Evolutionary conservation across 2,888 invertebrate genomes (phyloP), one percentile per base, ranked within the genome.

Genomic region (Minunthozetes semirufus): DNA sequence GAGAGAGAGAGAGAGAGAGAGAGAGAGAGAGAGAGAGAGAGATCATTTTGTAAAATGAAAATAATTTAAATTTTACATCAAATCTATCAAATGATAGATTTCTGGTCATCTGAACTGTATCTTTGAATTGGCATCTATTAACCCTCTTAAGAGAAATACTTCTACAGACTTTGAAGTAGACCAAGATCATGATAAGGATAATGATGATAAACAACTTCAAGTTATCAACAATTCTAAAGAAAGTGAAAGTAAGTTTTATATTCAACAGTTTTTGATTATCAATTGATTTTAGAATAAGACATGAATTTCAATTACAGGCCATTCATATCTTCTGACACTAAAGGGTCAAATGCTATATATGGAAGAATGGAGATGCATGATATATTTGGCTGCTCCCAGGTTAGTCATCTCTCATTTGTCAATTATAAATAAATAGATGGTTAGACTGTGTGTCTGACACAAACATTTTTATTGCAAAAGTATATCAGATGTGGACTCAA

Each of bases 311-410:
- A 38, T 66, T 66, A 38, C 42, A 66, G 66, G 66, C 42, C 66
- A 66, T 17, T n/a, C 33, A 70, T 72, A 79, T 59, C 80, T 81
- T 78, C 84, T 94, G 8, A 84, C 89, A 76, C 85, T 94, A 1
- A 94, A 94, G 78, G 97, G 97, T 80, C 97, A 97, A 87, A 98
- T 98, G 97, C 91, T 97, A 81, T 96, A 93, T 83, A 95, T 98
- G 94, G 92, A 93, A 79, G 94, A 95, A 81, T 98, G 98, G 98
- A 89, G 92, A 78, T 92, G 94, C 89, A 93, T 98, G 85, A 92
- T 97, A 89, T 98, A 95, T 82, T 85, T 98, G 72, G 95, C 94
- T 9, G 94, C 96, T 0, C 97, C 97, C 0, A 93, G 96, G 86
- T 86, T 81, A 81, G 83, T 78, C 50, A 17, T 33, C n/a, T n/a